Evolutionary conservation across 2,888 invertebrate genomes (phyloP), one percentile per base, ranked within the genome.

Genomic region (Xiphydria camelus): DNA sequence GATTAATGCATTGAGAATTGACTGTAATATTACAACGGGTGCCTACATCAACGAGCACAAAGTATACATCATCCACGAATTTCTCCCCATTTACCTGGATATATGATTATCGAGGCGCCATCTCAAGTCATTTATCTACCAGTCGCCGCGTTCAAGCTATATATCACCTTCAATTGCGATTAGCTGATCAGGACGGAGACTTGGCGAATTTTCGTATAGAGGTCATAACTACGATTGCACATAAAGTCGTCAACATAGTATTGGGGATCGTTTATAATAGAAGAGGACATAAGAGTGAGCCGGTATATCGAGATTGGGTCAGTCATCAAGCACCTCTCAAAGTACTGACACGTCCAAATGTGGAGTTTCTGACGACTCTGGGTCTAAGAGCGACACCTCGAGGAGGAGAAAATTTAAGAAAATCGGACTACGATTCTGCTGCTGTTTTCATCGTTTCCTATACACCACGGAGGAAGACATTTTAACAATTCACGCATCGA

Each of bases 31-130:
- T 21, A 58, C 49, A 4, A 33, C 42, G 5, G 67, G 62, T 17
- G 53, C 65, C 36, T 63, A 58, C 41, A 26, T 46, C 12, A 56
- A 62, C 47, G 52, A 55, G 14, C 49, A 45, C 32, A 57, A 49
- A 4, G 54, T 56, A 3, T 65, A 73, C 47, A 64, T 61, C 12
- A 53, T 70, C 38, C 64, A 68, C 45, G 58, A 66, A 53, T 70
- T 70, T 57, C 60, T 55, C 6, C 57, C 61, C 2, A 42, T 7
- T 58, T 58, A 9, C 64, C 68, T 12, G 71, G 72, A 5, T 73
- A 62, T 64, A 65, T 66, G 57, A 54, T 64, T n/a, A n/a, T n/a
- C 36, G 70, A 70, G 48, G 58, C 59, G n/a, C 69, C 53, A 17
- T 37, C 47, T 15, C 44, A 53, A 14, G 31, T 57, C 25, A 54